These are phyloP conservation scores for Liparis tanakae DNA, from an alignment of 2,797 vertebrate genomes.

Conservation along the genomic window DNA sequence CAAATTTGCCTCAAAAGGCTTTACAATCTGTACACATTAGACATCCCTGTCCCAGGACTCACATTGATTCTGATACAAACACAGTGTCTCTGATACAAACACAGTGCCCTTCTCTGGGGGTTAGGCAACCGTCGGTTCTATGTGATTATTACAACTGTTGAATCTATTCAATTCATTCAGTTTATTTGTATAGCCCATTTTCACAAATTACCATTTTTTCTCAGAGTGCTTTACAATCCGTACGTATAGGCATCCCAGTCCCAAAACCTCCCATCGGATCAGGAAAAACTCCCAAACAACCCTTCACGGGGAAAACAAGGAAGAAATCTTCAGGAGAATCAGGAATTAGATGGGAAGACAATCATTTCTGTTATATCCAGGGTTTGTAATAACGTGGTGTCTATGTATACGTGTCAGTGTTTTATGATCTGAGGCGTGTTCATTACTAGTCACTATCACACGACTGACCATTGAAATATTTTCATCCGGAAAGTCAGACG, in stretches of 20 bases:
- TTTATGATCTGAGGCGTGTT: slow-evolving; percentile 45
- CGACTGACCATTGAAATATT: neutral
- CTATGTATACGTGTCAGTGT: slow-evolving; percentile 15
- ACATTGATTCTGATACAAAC: slow-evolving; percentile 45
- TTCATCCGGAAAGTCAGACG: slow-evolving; percentile 6
- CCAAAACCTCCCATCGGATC: too few relatives aligned
- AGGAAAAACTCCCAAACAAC: too few relatives aligned
- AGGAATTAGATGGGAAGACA: slow-evolving; percentile 42
- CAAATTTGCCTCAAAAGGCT: too few relatives aligned
- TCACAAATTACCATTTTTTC: too few relatives aligned
- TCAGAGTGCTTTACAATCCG: too few relatives aligned
- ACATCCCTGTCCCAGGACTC: neutral
- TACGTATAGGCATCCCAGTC: too few relatives aligned
- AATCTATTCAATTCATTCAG: neutral
- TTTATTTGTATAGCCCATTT: too few relatives aligned
- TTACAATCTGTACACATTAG: too few relatives aligned
- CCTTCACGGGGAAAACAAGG: too few relatives aligned
- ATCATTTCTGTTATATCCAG: slow-evolving; percentile 55
- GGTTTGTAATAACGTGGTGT: slow-evolving; percentile 27
- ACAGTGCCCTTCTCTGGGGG: slow-evolving; percentile 32
- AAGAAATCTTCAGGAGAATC: too few relatives aligned
- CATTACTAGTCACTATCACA: slow-evolving; percentile 8
- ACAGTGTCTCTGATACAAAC: slow-evolving; percentile 38
- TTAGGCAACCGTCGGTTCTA: slow-evolving; percentile 50
- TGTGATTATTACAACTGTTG: slow-evolving; percentile 48